Evolutionary conservation across 2,888 invertebrate genomes (phyloP), one percentile per base, ranked within the genome.

Genomic region (Lepidocyrtoides sp.): DNA sequence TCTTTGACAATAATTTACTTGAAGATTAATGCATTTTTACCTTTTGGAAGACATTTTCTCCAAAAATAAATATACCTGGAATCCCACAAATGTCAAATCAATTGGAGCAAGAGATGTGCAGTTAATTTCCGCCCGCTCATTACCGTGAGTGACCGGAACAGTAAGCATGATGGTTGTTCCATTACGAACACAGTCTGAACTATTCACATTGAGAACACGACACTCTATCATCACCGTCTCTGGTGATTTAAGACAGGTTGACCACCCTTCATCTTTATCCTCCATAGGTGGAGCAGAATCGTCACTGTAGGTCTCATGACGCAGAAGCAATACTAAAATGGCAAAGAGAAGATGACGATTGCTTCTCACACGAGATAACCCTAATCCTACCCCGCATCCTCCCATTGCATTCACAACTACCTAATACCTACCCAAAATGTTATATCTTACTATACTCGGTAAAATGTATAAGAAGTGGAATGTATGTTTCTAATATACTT

Each of bases 51-150:
- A 12, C 12, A 48, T 48, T n/a, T 36, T n/a, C n/a, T n/a, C n/a
- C n/a, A n/a, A n/a, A 36, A 32, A 17, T 36, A 7, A 69, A n/a
- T 57, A 14, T 89, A 92, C 92, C 83, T 90, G 66, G 54, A 86
- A 84, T n/a, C 91, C 92, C 20, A n/a, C 36, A 48, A 92, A 83
- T 20, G 75, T 41, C 14, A 92, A 26, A 26, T 91, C 90, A 26
- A 92, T 54, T 14, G 92, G 92, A 10, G 20, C 44, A 0, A 72
- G 12, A n/a, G 89, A 87, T 10, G 92, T 92, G 23, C 92, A 92
- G 63, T 92, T 92, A 17, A 92, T 83, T 20, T 83, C 83, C 1
- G 79, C 82, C 1, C 60, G 32, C 10, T 54, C 29, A 54, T 90
- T 92, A 54, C 88, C 87, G 0, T 14, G 36, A 10, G 20, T 77